Conservation (phyloP, 2,113 vertebrate species). For the Hippocampus guttulatus region DNA sequence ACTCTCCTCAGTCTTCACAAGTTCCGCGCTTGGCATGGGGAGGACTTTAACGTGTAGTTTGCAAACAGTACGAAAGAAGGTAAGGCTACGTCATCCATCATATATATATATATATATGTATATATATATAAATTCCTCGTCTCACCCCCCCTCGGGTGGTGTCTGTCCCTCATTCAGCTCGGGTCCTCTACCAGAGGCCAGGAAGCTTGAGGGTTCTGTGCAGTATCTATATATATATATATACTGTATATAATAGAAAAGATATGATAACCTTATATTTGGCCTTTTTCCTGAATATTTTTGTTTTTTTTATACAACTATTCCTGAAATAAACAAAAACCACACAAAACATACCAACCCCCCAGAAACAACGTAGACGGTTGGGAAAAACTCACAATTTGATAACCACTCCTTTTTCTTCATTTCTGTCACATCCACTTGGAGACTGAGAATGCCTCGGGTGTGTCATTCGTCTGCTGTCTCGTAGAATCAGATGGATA, state of each 20-base stretch:
- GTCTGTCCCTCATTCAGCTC: no score
- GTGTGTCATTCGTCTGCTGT: conserved; percentile 1
- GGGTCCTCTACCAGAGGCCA: no score
- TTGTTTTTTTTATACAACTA: no score
- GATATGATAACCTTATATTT: no score
- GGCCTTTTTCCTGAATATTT: no score
- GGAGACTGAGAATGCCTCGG: not conserved
- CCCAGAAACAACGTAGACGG: not conserved
- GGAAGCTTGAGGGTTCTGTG: no score
- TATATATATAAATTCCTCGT: not conserved
- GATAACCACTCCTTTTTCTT: not conserved
- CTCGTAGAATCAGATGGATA: conserved; percentile 21
- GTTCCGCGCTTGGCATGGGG: not conserved
- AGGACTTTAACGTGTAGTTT: not conserved
- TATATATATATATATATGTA: not conserved
- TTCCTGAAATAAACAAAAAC: no score
- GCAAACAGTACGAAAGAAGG: not conserved
- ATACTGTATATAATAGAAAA: no score
- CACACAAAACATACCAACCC: no score
- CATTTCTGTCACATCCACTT: conserved; percentile 20
- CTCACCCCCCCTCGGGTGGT: no score
- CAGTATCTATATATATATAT: no score
- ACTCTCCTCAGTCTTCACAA: not conserved
- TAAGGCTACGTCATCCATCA: not conserved
- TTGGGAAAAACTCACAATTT: not conserved